A percentile compares a stretch with the other conserved stretches of the same genome.
These are phyloP conservation scores for Boloria selene DNA, from an alignment of 2,888 invertebrate species.

Conservation along the genomic window DNA sequence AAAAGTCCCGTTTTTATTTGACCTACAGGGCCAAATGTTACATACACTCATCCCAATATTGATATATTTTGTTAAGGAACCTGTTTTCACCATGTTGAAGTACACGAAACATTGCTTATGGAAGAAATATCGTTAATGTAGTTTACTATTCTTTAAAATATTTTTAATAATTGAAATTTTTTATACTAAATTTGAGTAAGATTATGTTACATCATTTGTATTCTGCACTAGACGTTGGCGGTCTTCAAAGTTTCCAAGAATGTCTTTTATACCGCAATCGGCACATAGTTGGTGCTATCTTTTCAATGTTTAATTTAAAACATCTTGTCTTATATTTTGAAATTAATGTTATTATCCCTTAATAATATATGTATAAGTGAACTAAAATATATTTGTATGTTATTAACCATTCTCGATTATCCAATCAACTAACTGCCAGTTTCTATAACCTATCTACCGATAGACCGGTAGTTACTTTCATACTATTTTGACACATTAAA, in stretches of 20 bases:
- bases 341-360: neutral
- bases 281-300: constrained; percentile 11
- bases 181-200: too few relatives aligned
- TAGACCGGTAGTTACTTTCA: too few relatives aligned
- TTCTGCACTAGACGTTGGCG: constrained; percentile 53
- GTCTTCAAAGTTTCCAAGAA: constrained; percentile 65
- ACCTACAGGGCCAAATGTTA: constrained; percentile 43
- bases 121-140: neutral
- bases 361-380: too few relatives aligned
- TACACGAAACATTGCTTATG: neutral
- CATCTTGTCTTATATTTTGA: neutral
- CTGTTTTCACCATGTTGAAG: neutral
- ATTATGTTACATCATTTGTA: constrained; percentile 53
- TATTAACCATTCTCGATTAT: too few relatives aligned
- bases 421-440: too few relatives aligned
- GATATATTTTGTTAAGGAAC: constrained; percentile 30
- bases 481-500: too few relatives aligned
- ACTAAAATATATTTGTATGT: too few relatives aligned
- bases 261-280: constrained; percentile 42
- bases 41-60: constrained; percentile 37
- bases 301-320: neutral
- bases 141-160: neutral
- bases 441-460: too few relatives aligned
- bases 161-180: too few relatives aligned
- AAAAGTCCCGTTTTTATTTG: constrained; percentile 49